phyloP scores from a whole-genome alignment of 1,140 invertebrate genomes.

The Drosophila nigromelanica region DNA sequence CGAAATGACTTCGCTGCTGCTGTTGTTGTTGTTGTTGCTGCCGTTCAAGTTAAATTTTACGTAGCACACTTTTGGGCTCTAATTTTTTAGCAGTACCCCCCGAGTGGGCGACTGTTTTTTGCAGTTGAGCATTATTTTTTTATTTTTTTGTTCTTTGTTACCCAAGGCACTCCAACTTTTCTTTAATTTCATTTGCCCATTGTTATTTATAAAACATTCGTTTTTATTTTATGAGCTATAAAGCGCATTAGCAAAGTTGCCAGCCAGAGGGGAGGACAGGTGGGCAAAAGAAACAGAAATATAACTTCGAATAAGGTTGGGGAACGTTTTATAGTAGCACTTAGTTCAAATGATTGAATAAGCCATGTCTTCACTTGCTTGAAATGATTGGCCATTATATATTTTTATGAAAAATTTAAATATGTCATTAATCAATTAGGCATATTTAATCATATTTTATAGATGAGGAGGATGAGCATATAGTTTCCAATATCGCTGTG shows the following conservation, averaged over 20 bases:
- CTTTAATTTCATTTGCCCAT: slow-evolving; percentile 71
- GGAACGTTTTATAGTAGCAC: slow-evolving; percentile 13
- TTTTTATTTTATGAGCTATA: slow-evolving; percentile 70
- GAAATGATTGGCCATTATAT: slow-evolving; percentile 11
- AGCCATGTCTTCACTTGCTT: slow-evolving; percentile 9
- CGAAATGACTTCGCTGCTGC: slow-evolving; percentile 62
- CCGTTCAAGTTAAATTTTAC: slow-evolving; percentile 71
- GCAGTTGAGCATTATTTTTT: slow-evolving; percentile 39
- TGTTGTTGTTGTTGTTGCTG: slow-evolving; percentile 25
- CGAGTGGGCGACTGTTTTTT: slow-evolving; percentile 29
- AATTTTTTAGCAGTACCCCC: slow-evolving; percentile 32
- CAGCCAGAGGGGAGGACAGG: slow-evolving; percentile 1
- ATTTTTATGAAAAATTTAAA: slow-evolving; percentile 3
- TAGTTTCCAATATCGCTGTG: no score
- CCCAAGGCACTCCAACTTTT: slow-evolving; percentile 21
- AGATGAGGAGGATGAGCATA: no score
- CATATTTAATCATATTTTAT: no score
- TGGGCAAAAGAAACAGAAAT: slow-evolving; percentile 13
- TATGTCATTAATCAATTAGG: neutral
- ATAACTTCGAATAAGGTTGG: slow-evolving; percentile 9
- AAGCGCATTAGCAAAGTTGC: slow-evolving; percentile 40
- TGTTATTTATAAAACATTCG: slow-evolving; percentile 78
- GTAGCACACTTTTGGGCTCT: slow-evolving; percentile 67
- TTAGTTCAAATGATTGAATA: slow-evolving; percentile 29
- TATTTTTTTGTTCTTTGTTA: slow-evolving; percentile 19